Conservation (phyloP, 2,797 vertebrate genomes). For the Macropodus opercularis region DNA sequence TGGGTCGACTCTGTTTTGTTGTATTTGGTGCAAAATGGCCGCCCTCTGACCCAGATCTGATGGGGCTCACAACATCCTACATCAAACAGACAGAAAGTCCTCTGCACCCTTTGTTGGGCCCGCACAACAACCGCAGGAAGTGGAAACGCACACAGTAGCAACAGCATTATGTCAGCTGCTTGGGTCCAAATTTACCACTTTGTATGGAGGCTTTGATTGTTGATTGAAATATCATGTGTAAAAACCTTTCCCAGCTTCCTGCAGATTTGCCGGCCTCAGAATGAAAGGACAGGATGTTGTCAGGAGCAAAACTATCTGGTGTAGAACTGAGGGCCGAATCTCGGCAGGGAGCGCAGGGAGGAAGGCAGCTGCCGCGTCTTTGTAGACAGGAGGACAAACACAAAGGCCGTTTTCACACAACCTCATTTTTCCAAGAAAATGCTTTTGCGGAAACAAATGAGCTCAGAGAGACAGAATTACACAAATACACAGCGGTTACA, state of each 20-base stretch:
- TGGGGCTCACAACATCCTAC: slow-evolving; percentile 11
- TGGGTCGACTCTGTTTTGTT: no score
- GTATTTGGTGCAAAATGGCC: not conserved
- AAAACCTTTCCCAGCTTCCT: slow-evolving; percentile 55
- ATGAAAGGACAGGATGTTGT: slow-evolving; percentile 61
- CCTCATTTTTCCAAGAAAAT: slow-evolving; percentile 36
- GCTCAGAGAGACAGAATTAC: no score
- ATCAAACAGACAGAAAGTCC: slow-evolving; percentile 17
- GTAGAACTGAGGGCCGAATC: slow-evolving; percentile 7
- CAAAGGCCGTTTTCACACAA: slow-evolving; percentile 12
- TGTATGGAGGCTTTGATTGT: slow-evolving; percentile 43
- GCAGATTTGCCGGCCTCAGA: slow-evolving; percentile 35
- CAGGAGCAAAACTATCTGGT: slow-evolving; percentile 7
- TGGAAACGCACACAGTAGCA: slow-evolving; percentile 36
- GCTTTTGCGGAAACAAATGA: slow-evolving; percentile 50
- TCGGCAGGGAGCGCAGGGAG: slow-evolving; percentile 12
- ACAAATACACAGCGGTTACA: no score
- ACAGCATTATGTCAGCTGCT: slow-evolving; percentile 32
- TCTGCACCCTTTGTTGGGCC: slow-evolving; percentile 14
- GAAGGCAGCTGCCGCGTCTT: slow-evolving; percentile 34
- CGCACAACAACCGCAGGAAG: slow-evolving; percentile 45
- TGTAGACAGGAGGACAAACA: slow-evolving; percentile 28
- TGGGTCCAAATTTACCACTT: slow-evolving; percentile 18
- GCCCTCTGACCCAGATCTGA: not conserved
- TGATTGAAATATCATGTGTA: slow-evolving; percentile 37